A percentile compares a stretch with the other conserved stretches of the same genome.
Conservation (phyloP, 2,888 invertebrate species). For the Allygus modestus region DNA sequence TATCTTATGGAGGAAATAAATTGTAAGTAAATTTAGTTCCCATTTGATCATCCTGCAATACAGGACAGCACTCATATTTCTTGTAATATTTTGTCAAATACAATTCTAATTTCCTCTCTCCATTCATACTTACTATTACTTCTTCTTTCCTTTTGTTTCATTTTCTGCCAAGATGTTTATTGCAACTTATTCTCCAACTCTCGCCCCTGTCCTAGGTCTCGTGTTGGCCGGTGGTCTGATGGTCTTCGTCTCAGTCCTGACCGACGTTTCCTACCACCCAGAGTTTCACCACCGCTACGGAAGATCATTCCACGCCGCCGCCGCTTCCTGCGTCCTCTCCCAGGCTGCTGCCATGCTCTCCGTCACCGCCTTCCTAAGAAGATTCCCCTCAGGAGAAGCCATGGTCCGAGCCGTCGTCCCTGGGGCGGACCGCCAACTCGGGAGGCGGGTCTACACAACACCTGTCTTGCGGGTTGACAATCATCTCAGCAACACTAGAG, state of each 20-base stretch:
- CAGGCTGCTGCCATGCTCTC: slow-evolving; percentile 77
- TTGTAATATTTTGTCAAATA: no score
- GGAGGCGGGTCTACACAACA: slow-evolving; percentile 69
- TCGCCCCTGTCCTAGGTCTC: slow-evolving; percentile 74
- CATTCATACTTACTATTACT: no score
- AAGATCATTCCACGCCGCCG: slow-evolving; percentile 81
- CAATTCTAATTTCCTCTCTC: no score
- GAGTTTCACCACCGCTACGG: slow-evolving; percentile 76
- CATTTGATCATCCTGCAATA: no score
- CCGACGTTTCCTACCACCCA: slow-evolving; percentile 75
- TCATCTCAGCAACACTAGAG: neutral
- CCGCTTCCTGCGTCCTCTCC: slow-evolving; percentile 76
- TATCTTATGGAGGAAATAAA: no score
- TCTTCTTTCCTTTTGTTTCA: no score
- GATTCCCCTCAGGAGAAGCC: slow-evolving; percentile 80
- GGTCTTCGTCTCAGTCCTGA: slow-evolving; percentile 79
- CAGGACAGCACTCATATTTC: no score
- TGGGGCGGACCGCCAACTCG: slow-evolving; percentile 78
- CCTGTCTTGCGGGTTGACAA: neutral
- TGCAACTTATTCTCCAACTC: neutral
- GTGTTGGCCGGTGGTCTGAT: slow-evolving; percentile 80
- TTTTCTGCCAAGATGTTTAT: no score
- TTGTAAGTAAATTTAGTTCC: no score
- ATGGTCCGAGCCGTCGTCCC: slow-evolving; percentile 81
- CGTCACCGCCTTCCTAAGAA: slow-evolving; percentile 79